Percentiles rank a stretch among this genome's conserved stretches.
Conservation (phyloP, 1,140 invertebrate genomes). For the Pseudomyrmex concolor region DNA sequence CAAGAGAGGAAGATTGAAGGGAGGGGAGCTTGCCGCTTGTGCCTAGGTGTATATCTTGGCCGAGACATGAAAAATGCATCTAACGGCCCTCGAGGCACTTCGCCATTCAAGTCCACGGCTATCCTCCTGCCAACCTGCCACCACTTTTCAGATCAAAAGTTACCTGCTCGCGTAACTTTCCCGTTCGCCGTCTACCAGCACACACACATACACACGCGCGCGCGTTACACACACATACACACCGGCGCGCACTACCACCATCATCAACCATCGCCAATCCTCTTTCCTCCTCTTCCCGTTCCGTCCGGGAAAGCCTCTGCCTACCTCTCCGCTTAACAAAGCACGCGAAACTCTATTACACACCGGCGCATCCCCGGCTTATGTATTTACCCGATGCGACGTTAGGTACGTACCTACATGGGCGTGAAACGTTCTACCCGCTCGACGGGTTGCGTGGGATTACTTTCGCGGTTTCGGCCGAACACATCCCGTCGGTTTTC, state of each 20-base stretch:
- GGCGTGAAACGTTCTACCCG: conserved; percentile 45
- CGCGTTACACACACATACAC: background rate
- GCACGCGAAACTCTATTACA: conserved; percentile 60
- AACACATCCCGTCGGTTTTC: conserved; percentile 7
- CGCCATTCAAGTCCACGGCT: conserved; percentile 79
- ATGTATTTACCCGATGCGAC: conserved; percentile 55
- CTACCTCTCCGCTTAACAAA: conserved; percentile 65
- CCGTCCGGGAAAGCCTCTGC: conserved; percentile 51
- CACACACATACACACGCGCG: conserved; percentile 5
- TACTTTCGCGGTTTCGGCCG: conserved; percentile 44
- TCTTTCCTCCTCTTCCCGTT: background rate
- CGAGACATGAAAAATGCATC: conserved; percentile 84
- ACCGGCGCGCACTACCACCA: conserved; percentile 17
- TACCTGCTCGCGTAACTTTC: conserved; percentile 79
- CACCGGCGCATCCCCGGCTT: conserved; percentile 52
- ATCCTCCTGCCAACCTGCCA: conserved; percentile 79
- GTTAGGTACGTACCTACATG: conserved; percentile 50
- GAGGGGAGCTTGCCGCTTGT: conserved; percentile 22
- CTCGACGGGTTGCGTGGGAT: conserved; percentile 34
- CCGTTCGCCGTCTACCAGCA: conserved; percentile 44
- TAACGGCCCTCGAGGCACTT: conserved; percentile 79
- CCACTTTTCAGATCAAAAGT: conserved; percentile 83
- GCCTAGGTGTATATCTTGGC: conserved; percentile 72
- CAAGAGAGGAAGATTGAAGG: background rate
- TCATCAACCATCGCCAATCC: conserved; percentile 8